A percentile compares a stretch with the other conserved stretches of the same genome.
Conservation (phyloP, 2,888 invertebrate genomes). For the Leptura quadrifasciata region DNA sequence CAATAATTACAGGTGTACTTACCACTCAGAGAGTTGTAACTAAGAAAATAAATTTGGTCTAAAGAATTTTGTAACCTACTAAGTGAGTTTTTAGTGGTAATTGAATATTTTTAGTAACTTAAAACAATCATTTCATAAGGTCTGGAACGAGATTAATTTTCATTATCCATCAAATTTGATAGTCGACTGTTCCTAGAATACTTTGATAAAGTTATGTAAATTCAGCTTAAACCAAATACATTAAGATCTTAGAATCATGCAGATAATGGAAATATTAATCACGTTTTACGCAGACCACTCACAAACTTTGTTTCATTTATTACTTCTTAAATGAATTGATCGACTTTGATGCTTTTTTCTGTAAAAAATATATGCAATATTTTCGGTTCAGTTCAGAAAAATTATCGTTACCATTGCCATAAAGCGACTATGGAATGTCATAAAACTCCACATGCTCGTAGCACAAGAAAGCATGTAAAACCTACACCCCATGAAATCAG, state of each 20-base stretch:
- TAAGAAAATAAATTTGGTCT: conserved; percentile 1
- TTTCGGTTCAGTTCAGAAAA: too few relatives aligned
- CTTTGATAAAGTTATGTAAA: too few relatives aligned
- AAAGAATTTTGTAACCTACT: conserved; percentile 1
- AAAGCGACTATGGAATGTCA: too few relatives aligned
- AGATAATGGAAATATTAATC: not conserved
- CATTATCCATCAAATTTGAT: not conserved
- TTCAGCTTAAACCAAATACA: too few relatives aligned
- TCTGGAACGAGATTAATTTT: not conserved
- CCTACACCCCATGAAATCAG: too few relatives aligned
- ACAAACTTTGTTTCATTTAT: not conserved
- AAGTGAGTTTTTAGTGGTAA: not conserved
- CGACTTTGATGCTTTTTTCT: conserved; percentile 16
- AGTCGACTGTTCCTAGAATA: not conserved
- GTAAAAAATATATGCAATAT: not conserved
- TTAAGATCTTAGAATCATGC: not conserved
- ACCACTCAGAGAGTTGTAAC: conserved; percentile 25
- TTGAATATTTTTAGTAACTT: not conserved
- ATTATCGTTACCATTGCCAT: too few relatives aligned
- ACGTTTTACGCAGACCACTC: not conserved
- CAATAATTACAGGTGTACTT: conserved; percentile 42
- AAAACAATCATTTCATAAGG: not conserved
- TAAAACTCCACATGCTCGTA: too few relatives aligned
- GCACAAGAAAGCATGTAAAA: too few relatives aligned
- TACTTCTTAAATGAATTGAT: not conserved